Base-by-base conservation (phyloP, 2,888 invertebrate species). In the Herminia tarsipennalis region DNA sequence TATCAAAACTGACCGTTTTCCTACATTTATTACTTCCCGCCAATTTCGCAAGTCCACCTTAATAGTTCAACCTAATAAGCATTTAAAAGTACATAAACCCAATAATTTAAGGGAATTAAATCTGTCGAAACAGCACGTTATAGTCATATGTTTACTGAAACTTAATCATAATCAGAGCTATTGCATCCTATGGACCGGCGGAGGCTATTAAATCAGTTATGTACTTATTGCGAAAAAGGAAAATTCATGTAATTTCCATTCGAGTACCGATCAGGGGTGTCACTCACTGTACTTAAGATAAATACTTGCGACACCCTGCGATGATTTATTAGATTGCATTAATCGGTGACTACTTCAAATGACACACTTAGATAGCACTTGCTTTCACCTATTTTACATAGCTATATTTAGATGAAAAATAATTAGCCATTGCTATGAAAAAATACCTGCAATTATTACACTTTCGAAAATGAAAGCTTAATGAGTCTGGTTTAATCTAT, bases 181-280 rank as follows among this genome's bases (percentile, higher is more conserved):
- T 58, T 54, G 51, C 60, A 56, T 60, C 49, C 57, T 66, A 58
- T 37, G 35, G 40, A 20, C 35, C 18, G 32, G 56, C 56, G 58
- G 43, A 40, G 47, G 49, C 54, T 57, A 68, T 66, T 68, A 70
- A 57, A 37, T 56, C 45, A 50, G 47, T 46, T 27, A 53, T 54
- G n/a, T n/a, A n/a, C n/a, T 33, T 49, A 63, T 75, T 75, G 67
- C 75, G 73, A 75, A 75, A 75, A 73, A 73, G 74, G 69, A 73
- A 72, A 74, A 70, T 70, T 66, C 67, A 66, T 70, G 66, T 73
- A 72, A 73, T 73, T 67, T 68, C 70, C 71, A 73, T 57, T 41
- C 53, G 32, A 45, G 51, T 41, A 39, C 5, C 21, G 5, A 14
- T 28, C 46, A 67, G 66, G 66, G 66, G 28, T 66, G 37, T 1